These are phyloP conservation scores for Pinctada fucata DNA, from an alignment of 2,888 invertebrate species.

Conservation along the genomic window DNA sequence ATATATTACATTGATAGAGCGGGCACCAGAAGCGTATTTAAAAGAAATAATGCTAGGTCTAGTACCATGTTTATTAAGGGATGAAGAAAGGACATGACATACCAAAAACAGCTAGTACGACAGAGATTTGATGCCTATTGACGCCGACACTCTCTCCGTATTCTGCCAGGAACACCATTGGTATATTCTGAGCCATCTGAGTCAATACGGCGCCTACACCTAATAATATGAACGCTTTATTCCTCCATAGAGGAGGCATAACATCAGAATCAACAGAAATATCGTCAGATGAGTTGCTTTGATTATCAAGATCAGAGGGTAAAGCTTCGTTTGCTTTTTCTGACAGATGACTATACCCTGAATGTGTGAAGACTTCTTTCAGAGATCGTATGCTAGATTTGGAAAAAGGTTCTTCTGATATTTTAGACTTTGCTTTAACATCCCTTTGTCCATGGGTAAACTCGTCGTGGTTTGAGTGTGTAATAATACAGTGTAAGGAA, in stretches of 20 bases:
- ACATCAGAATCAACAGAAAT: not conserved
- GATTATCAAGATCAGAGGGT: not conserved
- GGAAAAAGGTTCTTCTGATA: constrained; percentile 43
- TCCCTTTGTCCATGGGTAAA: not conserved
- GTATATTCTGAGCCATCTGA: constrained; percentile 58
- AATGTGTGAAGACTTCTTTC: not conserved
- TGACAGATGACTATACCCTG: not conserved
- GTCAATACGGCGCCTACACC: constrained; percentile 45
- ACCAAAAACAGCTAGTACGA: constrained; percentile 53
- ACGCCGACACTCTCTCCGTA: constrained; percentile 46
- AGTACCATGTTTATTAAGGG: not conserved
- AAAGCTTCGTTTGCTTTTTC: not conserved
- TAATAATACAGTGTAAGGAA: constrained; percentile 5
- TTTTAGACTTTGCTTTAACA: constrained; percentile 19
- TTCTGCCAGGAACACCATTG: constrained; percentile 51
- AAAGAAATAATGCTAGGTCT: too few relatives aligned
- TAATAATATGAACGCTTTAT: constrained; percentile 48
- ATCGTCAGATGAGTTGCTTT: not conserved
- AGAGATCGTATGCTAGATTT: constrained; percentile 34
- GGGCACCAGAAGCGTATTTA: too few relatives aligned
- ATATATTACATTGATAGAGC: too few relatives aligned
- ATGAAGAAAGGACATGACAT: not conserved
- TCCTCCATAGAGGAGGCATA: constrained; percentile 29
- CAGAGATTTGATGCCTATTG: constrained; percentile 31
- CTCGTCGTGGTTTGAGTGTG: not conserved